Base-by-base conservation (phyloP, 2,797 vertebrate genomes). In the Helicolenus hilgendorfi region DNA sequence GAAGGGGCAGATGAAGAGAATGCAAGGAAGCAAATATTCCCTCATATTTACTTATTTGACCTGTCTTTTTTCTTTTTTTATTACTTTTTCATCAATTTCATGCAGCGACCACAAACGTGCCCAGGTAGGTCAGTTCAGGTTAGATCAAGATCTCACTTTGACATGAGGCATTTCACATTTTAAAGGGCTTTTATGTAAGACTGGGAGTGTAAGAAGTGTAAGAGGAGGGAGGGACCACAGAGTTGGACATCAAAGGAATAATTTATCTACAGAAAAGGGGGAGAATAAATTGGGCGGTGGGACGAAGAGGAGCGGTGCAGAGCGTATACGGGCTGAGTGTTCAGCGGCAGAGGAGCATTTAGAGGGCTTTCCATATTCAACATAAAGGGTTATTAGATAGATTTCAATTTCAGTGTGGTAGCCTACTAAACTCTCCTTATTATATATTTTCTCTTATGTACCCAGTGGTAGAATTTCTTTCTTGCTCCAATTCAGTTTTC, bases 201-300 rank as follows among this genome's bases (percentile, higher is more conserved):
- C 4, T 9, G 64, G 35, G 26, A 76, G 59, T 9, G 36, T 7
- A 29, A 35, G 56, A 26, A 31, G 62, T 58, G 33, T 15, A 71
- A 45, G 33, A 22, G 59, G 26, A 58, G 27, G 69, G 36, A 77
- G n/a, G 63, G 49, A 41, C 31, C 26, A 53, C 41, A 75, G 33
- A 65, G 33, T 49, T 67, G 29, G 14, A 67, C 73, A 87, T 87
- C 60, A 87, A 84, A 84, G 55, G 74, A 76, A 79, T 82, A 56
- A 72, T 78, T 81, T 26, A 60, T 35, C 65, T 27, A 26, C 41
- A 72, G 53, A 65, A 18, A 75, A 35, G 27, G 71, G 35, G 49
- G 8, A 62, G 33, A 36, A 78, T 29, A 71, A 62, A 81, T 22
- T 62, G 49, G 6, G 29, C 18, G 22, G 11, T 29, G 26, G n/a